A percentile compares a stretch with the other conserved stretches of the same genome.
phyloP scores from a whole-genome alignment of 1,140 invertebrate species.

The Lasioglossum baleicum region DNA sequence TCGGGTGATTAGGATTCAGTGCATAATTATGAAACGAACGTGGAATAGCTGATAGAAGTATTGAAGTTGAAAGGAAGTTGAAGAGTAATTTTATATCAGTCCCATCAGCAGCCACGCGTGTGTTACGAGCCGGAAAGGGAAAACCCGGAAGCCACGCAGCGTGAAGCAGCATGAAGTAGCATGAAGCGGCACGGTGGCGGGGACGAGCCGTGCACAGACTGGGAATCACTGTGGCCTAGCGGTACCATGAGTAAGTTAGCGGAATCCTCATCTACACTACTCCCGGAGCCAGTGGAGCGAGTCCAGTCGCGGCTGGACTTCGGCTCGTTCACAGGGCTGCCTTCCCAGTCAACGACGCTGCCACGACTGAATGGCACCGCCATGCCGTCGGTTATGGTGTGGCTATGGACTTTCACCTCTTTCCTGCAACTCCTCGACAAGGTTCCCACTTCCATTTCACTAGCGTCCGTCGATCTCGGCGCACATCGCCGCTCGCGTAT shows the following conservation, averaged over 20 bases:
- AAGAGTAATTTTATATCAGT: background rate
- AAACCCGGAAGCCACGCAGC: conserved; percentile 47
- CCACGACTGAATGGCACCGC: conserved; percentile 24
- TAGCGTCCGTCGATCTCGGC: conserved; percentile 19
- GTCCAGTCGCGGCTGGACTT: conserved; percentile 37
- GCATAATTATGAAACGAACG: too few relatives aligned
- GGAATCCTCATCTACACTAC: conserved; percentile 60
- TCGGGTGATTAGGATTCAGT: too few relatives aligned
- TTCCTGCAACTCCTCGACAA: conserved; percentile 47
- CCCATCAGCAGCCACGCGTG: conserved; percentile 12
- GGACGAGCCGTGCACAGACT: conserved; percentile 31
- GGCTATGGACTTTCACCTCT: conserved; percentile 72
- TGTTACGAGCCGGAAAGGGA: conserved; percentile 57
- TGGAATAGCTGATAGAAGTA: too few relatives aligned
- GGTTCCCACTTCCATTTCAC: conserved; percentile 71
- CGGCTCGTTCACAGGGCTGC: conserved; percentile 28
- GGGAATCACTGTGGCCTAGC: conserved; percentile 58
- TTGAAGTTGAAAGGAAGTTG: too few relatives aligned
- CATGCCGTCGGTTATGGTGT: conserved; percentile 33
- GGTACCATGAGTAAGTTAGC: conserved; percentile 66
- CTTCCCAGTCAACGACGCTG: conserved; percentile 21
- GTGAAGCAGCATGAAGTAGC: background rate
- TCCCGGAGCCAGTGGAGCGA: conserved; percentile 41
- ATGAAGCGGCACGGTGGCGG: conserved; percentile 39
- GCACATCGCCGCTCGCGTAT: background rate